Conservation (phyloP, 2,113 vertebrate species). For the Podarcis raffonei region DNA sequence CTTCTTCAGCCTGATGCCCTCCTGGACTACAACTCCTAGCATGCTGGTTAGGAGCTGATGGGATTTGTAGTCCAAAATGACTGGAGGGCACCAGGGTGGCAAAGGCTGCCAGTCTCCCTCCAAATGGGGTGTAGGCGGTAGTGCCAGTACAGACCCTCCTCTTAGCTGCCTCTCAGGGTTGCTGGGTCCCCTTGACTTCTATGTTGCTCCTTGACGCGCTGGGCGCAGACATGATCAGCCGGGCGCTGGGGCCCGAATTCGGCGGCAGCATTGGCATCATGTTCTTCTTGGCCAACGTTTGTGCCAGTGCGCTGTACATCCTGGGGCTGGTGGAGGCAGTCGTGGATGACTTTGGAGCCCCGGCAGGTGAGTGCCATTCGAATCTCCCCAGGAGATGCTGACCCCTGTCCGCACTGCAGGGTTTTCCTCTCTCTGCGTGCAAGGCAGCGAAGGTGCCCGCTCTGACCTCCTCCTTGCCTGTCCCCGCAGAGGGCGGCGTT, state of each 20-base stretch:
- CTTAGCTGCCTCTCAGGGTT: neutral
- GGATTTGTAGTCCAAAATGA: too few relatives aligned
- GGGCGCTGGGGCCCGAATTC: constrained; percentile 90
- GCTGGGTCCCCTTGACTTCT: too few relatives aligned
- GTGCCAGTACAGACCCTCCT: too few relatives aligned
- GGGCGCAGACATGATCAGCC: constrained; percentile 90
- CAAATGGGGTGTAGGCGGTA: rapidly evolving
- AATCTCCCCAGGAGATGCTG: too few relatives aligned
- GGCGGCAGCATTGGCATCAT: constrained; percentile 92
- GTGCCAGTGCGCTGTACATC: constrained; percentile 86
- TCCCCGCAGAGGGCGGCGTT: constrained; percentile 34
- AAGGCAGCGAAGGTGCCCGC: too few relatives aligned
- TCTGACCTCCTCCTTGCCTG: neutral
- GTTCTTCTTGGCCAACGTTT: constrained; percentile 93
- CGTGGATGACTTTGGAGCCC: constrained; percentile 82
- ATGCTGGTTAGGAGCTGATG: too few relatives aligned
- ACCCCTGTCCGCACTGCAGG: too few relatives aligned
- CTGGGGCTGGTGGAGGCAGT: constrained; percentile 90
- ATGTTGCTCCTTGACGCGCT: constrained; percentile 56
- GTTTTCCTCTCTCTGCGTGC: too few relatives aligned
- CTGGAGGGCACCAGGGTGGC: too few relatives aligned
- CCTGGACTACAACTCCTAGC: too few relatives aligned
- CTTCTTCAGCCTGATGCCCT: too few relatives aligned
- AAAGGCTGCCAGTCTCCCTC: neutral
- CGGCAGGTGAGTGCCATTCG: constrained; percentile 69